Conservation (phyloP, 2,797 vertebrate species). For the Thripadectes ignobilis region DNA sequence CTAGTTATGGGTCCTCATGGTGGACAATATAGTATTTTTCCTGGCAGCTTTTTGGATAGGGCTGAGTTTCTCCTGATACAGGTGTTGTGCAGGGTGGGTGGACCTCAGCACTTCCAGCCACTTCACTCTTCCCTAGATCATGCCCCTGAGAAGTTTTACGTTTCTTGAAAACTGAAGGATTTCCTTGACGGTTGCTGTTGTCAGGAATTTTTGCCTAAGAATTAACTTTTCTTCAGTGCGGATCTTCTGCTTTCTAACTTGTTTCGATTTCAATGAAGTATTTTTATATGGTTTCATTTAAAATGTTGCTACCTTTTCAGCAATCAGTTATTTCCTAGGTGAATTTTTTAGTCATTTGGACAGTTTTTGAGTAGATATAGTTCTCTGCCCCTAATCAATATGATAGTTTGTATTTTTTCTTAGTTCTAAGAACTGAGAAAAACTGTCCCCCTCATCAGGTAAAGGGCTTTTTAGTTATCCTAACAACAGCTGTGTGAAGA, state of each 20-base stretch:
- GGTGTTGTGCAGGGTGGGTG: accelerated
- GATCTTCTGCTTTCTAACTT: background rate
- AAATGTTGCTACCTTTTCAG: background rate
- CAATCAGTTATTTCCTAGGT: background rate
- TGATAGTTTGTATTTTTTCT: background rate
- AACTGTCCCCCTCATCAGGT: background rate
- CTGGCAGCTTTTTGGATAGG: background rate
- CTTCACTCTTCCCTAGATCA: background rate
- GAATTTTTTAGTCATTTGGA: background rate
- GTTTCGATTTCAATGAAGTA: background rate
- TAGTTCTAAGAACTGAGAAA: background rate
- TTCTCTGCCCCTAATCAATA: background rate
- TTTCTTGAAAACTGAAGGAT: background rate
- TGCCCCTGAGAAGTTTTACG: background rate
- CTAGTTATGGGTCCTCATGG: background rate
- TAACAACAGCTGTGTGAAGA: background rate
- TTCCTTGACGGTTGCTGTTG: background rate
- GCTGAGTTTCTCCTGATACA: background rate
- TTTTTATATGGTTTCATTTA: background rate
- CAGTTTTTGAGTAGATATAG: background rate
- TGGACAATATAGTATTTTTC: background rate
- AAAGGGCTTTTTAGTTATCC: background rate
- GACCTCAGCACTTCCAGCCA: background rate
- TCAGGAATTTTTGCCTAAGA: background rate
- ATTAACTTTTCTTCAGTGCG: background rate